phyloP scores from a whole-genome alignment of 2,888 invertebrate genomes.

The Hesperia comma region DNA sequence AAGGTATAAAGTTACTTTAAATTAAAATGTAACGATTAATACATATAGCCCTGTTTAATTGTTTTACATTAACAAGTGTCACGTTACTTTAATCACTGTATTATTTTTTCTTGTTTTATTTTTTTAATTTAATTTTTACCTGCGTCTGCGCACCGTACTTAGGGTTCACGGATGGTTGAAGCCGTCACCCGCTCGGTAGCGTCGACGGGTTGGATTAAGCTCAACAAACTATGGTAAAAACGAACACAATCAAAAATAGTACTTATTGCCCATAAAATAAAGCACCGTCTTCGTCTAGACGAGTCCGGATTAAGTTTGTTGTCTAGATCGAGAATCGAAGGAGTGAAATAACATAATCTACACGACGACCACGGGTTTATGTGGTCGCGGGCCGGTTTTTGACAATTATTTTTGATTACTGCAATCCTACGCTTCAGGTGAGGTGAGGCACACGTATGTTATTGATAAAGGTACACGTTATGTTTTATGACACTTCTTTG shows the following conservation, averaged over 20 bases:
- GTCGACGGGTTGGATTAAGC: constrained; percentile 61
- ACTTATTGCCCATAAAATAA: constrained; percentile 40
- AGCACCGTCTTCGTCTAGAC: constrained; percentile 41
- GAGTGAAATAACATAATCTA: constrained; percentile 62
- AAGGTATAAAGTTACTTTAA: no score
- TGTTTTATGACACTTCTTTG: neutral
- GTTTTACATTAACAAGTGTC: no score
- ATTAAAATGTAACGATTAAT: no score
- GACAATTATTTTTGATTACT: constrained; percentile 70
- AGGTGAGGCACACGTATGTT: constrained; percentile 33
- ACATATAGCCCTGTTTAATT: no score
- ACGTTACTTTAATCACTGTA: neutral
- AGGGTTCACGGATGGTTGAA: constrained; percentile 69
- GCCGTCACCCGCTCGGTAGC: constrained; percentile 63
- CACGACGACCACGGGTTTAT: constrained; percentile 58
- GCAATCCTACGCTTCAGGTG: constrained; percentile 46
- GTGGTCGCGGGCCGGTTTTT: constrained; percentile 65
- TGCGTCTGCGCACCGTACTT: constrained; percentile 59
- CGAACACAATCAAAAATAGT: constrained; percentile 21
- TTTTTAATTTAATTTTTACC: no score
- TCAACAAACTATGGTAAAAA: constrained; percentile 47
- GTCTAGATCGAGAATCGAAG: constrained; percentile 57
- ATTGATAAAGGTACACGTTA: constrained; percentile 16
- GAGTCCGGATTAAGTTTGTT: constrained; percentile 40
- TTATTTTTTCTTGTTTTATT: no score